Conservation (phyloP, 2,888 invertebrate species). For the Spicauda simplicius region DNA sequence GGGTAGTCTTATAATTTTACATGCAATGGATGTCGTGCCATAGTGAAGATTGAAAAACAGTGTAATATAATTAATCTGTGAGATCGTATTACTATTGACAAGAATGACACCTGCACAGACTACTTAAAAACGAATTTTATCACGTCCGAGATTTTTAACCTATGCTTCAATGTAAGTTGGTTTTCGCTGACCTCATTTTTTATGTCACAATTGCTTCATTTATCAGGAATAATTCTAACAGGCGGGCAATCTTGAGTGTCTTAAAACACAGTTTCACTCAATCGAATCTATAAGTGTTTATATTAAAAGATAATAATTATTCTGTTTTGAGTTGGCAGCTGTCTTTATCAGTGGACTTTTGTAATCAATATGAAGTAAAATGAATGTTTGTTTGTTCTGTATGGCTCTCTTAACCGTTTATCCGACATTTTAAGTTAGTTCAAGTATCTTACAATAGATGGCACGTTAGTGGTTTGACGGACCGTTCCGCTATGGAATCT, state of each 20-base stretch:
- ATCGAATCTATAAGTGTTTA: conserved; percentile 9
- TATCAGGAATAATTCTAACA: not conserved
- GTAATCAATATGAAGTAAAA: not conserved
- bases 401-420: too few species aligned
- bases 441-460: too few species aligned
- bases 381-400: too few species aligned
- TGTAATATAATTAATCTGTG: too few species aligned
- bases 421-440: too few species aligned
- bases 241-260: conserved; percentile 2
- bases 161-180: not conserved
- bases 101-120: not conserved
- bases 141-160: not conserved
- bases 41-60: too few species aligned
- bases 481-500: too few species aligned
- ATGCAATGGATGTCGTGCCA: too few species aligned
- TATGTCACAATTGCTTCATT: not conserved
- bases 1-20: too few species aligned
- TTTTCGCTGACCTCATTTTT: not conserved
- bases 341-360: conserved; percentile 8
- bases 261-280: not conserved
- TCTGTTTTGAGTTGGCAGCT: conserved; percentile 6
- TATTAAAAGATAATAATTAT: conserved; percentile 9
- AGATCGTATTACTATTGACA: not conserved
- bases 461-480: too few species aligned
- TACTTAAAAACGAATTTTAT: not conserved